These are phyloP conservation scores for Aythya baeri DNA, from an alignment of 2,113 vertebrate species.

Conservation along the genomic window DNA sequence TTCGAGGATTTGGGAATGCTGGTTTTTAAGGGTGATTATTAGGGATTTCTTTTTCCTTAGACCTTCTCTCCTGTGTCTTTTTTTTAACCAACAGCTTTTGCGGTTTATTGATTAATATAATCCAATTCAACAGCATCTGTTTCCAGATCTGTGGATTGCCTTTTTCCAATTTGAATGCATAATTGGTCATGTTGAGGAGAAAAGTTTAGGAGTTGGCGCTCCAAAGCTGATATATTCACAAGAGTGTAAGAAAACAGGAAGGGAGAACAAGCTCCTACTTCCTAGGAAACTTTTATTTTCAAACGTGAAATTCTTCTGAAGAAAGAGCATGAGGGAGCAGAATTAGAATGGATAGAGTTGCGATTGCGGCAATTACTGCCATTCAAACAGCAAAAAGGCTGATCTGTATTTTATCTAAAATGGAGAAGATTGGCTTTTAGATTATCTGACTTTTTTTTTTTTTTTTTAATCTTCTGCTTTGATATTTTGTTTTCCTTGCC, in stretches of 20 bases:
- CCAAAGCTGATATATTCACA: background rate
- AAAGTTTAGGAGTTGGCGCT: background rate
- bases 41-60: background rate
- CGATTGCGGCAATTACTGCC: constrained; percentile 61
- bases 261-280: background rate
- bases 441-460: constrained; percentile 43
- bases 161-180: background rate
- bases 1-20: background rate
- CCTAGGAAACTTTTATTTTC: constrained; percentile 22
- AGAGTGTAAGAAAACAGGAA: background rate
- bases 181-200: background rate
- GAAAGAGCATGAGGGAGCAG: background rate
- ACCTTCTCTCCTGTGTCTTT: background rate
- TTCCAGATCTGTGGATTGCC: background rate
- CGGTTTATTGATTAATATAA: background rate
- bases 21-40: background rate
- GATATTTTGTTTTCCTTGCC: constrained; percentile 62
- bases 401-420: constrained; percentile 41
- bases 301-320: constrained; percentile 21
- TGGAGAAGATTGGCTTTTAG: constrained; percentile 18
- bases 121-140: background rate
- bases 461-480: constrained; percentile 43
- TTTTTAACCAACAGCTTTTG: background rate
- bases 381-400: constrained; percentile 51
- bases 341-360: constrained; percentile 41